A percentile compares a stretch with the other conserved stretches of the same genome.
Evolutionary conservation across 2,113 vertebrate species (phyloP).

Genomic region (Emydocephalus ijimae): DNA sequence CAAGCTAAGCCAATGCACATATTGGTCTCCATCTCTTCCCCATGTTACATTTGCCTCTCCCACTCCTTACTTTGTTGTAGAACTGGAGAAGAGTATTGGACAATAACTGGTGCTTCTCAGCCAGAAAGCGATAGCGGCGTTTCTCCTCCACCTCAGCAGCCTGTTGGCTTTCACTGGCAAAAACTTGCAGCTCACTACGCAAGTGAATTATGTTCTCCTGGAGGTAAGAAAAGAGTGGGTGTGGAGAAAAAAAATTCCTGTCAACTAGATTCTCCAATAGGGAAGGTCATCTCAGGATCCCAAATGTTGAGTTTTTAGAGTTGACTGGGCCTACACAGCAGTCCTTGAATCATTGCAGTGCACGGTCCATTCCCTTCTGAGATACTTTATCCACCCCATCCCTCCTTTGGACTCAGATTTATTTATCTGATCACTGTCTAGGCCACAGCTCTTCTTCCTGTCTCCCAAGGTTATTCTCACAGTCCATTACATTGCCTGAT

Average conservation of each 20-base stretch:
- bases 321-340: neutral
- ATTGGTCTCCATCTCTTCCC: neutral
- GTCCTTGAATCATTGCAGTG: neutral
- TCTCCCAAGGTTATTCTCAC: neutral
- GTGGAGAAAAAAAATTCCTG: neutral
- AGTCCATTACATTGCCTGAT: neutral
- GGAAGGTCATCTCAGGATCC: neutral
- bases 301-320: neutral
- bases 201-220: constrained; percentile 74
- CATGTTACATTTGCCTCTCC: accelerated
- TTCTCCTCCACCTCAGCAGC: constrained; percentile 88
- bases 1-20: neutral
- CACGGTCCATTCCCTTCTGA: neutral
- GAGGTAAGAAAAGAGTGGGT: neutral
- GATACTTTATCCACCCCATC: neutral
- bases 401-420: neutral
- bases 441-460: neutral
- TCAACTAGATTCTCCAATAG: accelerated
- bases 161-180: constrained; percentile 79
- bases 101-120: constrained; percentile 86
- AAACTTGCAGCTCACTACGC: constrained; percentile 78
- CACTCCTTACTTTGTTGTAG: constrained; percentile 66
- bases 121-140: constrained; percentile 91
- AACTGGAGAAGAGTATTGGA: constrained; percentile 74
- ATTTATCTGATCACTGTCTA: neutral